Percentiles rank a stretch among this genome's conserved stretches.
These are phyloP conservation scores for Onychomys torridus DNA, from an alignment of 2,797 vertebrate genomes.

Conservation along the genomic window DNA sequence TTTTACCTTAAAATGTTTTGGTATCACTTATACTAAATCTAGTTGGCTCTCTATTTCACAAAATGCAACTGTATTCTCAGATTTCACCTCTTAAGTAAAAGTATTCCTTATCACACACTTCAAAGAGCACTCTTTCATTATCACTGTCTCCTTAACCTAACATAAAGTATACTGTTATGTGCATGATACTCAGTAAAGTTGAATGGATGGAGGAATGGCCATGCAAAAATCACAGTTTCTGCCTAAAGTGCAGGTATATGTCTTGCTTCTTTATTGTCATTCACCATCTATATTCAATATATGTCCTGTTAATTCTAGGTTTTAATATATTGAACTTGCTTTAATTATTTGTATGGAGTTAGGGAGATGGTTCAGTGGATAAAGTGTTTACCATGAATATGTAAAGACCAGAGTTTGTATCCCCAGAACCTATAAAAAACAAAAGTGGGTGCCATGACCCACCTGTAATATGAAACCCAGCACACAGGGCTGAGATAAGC, in stretches of 20 bases:
- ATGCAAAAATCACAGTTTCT: background rate
- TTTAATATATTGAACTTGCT: background rate
- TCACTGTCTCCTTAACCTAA: background rate
- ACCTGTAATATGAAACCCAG: background rate
- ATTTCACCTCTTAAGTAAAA: background rate
- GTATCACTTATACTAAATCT: background rate
- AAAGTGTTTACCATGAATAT: background rate
- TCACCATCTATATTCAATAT: background rate
- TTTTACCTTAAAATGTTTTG: background rate
- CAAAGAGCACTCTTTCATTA: background rate
- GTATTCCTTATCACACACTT: background rate
- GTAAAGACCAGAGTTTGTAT: background rate
- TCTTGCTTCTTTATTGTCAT: background rate
- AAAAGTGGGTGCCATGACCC: no score
- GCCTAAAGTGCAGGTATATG: background rate
- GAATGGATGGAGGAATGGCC: background rate
- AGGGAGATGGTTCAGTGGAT: no score
- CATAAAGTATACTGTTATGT: background rate
- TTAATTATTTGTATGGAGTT: background rate
- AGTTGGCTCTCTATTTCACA: background rate
- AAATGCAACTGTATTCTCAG: background rate
- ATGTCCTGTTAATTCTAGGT: background rate
- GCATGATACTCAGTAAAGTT: background rate
- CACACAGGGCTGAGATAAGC: background rate
- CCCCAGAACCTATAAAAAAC: background rate